Base-by-base conservation (phyloP, 2,888 invertebrate species). In the Watsonalla cultraria region DNA sequence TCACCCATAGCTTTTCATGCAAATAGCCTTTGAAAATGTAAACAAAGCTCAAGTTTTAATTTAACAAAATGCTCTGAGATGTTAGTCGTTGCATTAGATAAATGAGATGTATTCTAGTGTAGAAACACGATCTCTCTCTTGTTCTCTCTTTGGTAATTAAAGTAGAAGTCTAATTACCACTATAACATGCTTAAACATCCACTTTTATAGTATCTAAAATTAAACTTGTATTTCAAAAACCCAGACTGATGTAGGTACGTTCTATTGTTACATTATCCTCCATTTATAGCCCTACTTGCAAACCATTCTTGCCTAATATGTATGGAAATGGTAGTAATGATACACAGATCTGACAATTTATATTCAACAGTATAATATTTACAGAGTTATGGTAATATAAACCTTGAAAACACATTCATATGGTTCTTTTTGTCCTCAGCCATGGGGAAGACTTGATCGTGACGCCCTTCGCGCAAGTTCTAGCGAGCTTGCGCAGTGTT, bases 371-470 rank as follows among this genome's bases (percentile, higher is more conserved):
- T 39, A 49, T 37, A 46, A 14, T 8, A 39, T 8, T 9, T 8
- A 13, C 35, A 14, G 13, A 7, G 11, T 34, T 53, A 46, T 47
- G 33, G 37, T 46, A 46, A 46, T 24, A 46, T 45, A 51, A 15
- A n/a, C 34, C 35, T 49, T 54, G 45, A 14, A 14, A 0, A 0
- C 24, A 52, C 47, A 51, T 52, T 59, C 54, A 65, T 55, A 53
- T 47, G 33, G 52, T 60, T 56, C n/a, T 56, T 56, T 74, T 89
- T 87, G 84, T 85, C 63, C 76, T 70, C 91, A 91, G 98, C 92
- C 98, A 99, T 93, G 98, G 98, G 82, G 99, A 99, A 93, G 99
- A 99, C 92, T 94, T 99, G 92, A 99, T 99, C 84, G 99, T 99
- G 86, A 99, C 99, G 76, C 99, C 99, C 76, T 99, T 99, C 93